phyloP scores from a whole-genome alignment of 2,113 vertebrate genomes.

The Oplegnathus fasciatus region DNA sequence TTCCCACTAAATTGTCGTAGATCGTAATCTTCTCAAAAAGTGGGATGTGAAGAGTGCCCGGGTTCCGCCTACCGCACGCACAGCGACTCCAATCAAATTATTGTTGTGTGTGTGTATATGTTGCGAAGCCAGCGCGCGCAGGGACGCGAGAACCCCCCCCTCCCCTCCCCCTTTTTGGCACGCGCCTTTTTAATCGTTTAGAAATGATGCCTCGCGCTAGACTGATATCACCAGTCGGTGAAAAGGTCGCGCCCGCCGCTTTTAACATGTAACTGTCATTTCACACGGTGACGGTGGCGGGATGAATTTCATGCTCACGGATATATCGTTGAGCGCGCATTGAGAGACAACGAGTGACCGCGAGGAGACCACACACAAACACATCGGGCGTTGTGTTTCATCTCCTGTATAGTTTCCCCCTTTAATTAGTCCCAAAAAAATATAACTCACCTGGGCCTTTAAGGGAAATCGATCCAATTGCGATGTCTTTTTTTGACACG shows the following conservation, averaged over 20 bases:
- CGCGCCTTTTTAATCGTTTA: constrained; percentile 25
- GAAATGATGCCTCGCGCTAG: background rate
- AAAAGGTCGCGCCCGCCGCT: background rate
- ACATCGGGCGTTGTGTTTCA: background rate
- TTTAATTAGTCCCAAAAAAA: constrained; percentile 38
- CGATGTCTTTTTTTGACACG: constrained; percentile 23
- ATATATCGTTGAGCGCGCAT: constrained; percentile 29
- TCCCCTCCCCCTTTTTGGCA: constrained; percentile 36
- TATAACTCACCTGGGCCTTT: background rate
- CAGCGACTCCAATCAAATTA: constrained; percentile 62
- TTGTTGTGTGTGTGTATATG: constrained; percentile 25
- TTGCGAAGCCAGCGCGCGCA: constrained; percentile 46
- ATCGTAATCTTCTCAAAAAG: constrained; percentile 74
- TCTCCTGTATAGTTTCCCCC: background rate
- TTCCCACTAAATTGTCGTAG: constrained; percentile 48
- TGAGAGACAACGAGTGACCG: constrained; percentile 20
- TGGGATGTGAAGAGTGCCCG: constrained; percentile 63
- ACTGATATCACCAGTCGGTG: background rate
- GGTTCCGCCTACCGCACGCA: constrained; percentile 81
- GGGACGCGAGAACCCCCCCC: constrained; percentile 1
- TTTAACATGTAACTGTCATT: background rate
- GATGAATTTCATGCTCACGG: background rate
- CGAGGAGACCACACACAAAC: constrained; percentile 4
- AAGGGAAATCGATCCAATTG: constrained; percentile 39
- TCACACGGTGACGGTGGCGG: background rate